Conservation (phyloP, 2,113 vertebrate genomes). For the Salvator merianae region DNA sequence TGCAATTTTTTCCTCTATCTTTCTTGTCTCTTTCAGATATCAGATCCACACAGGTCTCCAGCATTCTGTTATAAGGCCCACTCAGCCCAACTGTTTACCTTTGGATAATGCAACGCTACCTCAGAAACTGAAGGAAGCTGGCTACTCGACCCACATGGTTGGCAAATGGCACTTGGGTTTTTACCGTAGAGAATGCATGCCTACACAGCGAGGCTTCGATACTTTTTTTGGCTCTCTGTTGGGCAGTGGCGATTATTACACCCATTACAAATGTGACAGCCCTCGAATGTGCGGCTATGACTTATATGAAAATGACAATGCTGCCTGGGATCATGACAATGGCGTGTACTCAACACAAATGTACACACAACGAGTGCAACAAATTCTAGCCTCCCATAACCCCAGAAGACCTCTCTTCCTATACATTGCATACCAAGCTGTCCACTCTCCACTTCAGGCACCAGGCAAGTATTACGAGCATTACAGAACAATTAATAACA, state of each 20-base stretch:
- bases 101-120: slow-evolving; percentile 91
- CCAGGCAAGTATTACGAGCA: slow-evolving; percentile 89
- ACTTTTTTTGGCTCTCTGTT: slow-evolving; percentile 94
- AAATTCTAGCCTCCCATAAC: slow-evolving; percentile 86
- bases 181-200: slow-evolving; percentile 93
- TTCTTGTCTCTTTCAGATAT: slow-evolving; percentile 78
- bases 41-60: slow-evolving; percentile 98
- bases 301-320: slow-evolving; percentile 91
- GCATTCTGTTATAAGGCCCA: slow-evolving; percentile 93
- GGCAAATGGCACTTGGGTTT: slow-evolving; percentile 98
- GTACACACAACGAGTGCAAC: slow-evolving; percentile 90
- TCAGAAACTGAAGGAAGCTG: slow-evolving; percentile 91
- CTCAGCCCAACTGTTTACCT: slow-evolving; percentile 94
- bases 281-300: slow-evolving; percentile 93
- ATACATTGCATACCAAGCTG: slow-evolving; percentile 94
- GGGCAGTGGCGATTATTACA: slow-evolving; percentile 96
- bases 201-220: slow-evolving; percentile 93
- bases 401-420: slow-evolving; percentile 87
- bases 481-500: slow-evolving; percentile 90
- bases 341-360: slow-evolving; percentile 94
- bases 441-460: slow-evolving; percentile 93
- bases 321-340: slow-evolving; percentile 91
- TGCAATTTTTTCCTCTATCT: slow-evolving; percentile 33
- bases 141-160: slow-evolving; percentile 96
- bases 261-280: slow-evolving; percentile 94